Base-by-base conservation (phyloP, 2,113 vertebrate genomes). In the Pachycephala philippinensis region DNA sequence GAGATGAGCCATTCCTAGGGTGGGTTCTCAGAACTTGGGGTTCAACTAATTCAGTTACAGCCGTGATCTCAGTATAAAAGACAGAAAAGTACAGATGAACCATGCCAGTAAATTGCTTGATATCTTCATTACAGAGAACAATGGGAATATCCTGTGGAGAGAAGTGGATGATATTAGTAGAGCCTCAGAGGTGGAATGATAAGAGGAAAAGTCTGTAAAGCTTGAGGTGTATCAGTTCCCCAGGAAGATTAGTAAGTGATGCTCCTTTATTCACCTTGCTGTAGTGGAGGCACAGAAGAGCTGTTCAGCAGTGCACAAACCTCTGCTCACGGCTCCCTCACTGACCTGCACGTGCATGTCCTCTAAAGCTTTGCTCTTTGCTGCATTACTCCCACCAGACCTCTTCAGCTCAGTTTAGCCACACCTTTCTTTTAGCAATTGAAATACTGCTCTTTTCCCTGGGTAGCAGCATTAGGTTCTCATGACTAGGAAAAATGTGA, bases 261-360 rank as follows among this genome's bases (percentile, higher is more conserved):
- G 19, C 7, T 72, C 5, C 42, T 64, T 76, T 65, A 33, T 65
- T 76, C 0, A 0, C 49, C 13, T 64, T 64, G 44, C 26, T n/a
- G 37, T 18, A 37, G 31, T n/a, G 28, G n/a, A 91, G 60, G 28
- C 45, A 74, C 31, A 66, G 61, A 53, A 49, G 23, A 71, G 44
- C 11, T 91, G 40, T 12, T 89, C 65, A 66, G 33, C 31, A 33
- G 39, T 2, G 16, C 63, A 52, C 35, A 81, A 70, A 56, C 13
- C 18, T 75, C 53, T 7, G 6, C 12, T 42, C 35, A 35, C 27
- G 19, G 7, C 31, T 50, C 13, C 22, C 23, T 77, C 50, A 9
- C n/a, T 60, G 35, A 17, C 0, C 3, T 1, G 26, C 40, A 49
- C 0, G 0, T 42, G 42, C 23, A 40, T 15, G 7, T 35, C 21